Base-by-base conservation (phyloP, 2,113 vertebrate species). In the Terrapene triunguis region DNA sequence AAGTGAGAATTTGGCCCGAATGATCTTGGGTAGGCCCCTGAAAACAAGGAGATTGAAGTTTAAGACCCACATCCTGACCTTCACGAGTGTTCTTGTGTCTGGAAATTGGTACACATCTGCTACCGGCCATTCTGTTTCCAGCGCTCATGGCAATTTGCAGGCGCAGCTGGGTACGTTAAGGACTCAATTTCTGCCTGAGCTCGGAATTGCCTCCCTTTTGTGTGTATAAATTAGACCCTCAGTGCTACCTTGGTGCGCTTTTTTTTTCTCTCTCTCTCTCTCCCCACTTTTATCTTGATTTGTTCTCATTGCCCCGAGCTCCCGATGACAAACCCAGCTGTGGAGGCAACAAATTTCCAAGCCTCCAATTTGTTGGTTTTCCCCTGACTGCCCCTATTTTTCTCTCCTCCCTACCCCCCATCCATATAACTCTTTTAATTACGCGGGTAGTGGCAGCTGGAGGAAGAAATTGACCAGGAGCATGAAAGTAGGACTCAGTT, bases 241-340 rank as follows among this genome's bases (percentile, higher is more conserved):
- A 3, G 0, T 10, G 50, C 55, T 54, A n/a, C 14, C 53, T 69
- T 48, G 9, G 25, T 11, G 6, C 1, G 3, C n/a, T 62, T 32
- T 59, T 83, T 86, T 12, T 53, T 1, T 9, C 50, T 4, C 53
- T 22, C 53, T 22, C 53, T 62, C 57, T n/a, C 17, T 0, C 47
- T 59, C 19, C 50, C 82, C 19, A 51, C 29, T 87, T 90, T 88
- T 69, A 50, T 47, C 62, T 55, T 78, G 8, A 78, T 82, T 78
- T 38, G 1, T 69, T 35, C 17, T 82, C 0, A 0, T 69, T 79
- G 32, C 42, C 3, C 10, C 3, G 32, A 38, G 74, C 92, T 47
- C 80, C 38, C 19, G 48, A 47, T 44, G 21, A 51, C 14, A 47
- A 57, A 7, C 27, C 35, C 80, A 74, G 59, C 24, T 1, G 4